These are phyloP conservation scores for Tarsius wallacei DNA, from an alignment of 2,797 vertebrate genomes.

Conservation along the genomic window DNA sequence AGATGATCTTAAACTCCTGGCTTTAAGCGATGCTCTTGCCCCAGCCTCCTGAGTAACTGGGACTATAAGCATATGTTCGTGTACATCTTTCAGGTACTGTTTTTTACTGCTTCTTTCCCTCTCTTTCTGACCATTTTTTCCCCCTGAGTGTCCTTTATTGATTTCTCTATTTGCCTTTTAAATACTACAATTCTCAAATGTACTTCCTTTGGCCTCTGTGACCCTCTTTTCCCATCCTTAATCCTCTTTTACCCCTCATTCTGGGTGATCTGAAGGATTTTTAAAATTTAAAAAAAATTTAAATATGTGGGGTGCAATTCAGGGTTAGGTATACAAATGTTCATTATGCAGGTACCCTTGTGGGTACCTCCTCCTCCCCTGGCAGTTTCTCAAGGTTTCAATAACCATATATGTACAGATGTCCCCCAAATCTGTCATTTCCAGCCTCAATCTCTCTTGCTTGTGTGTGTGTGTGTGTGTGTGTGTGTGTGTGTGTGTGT, in stretches of 20 bases:
- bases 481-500: background rate
- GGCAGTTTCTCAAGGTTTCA: background rate
- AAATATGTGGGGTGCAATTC: too few relatives aligned
- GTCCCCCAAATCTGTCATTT: background rate
- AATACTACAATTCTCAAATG: background rate
- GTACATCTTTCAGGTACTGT: background rate
- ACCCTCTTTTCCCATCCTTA: background rate
- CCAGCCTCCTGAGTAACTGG: background rate
- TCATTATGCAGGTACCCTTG: too few relatives aligned
- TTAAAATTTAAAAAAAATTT: too few relatives aligned
- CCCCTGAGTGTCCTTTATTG: background rate
- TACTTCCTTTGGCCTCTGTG: background rate
- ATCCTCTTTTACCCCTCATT: slow-evolving; percentile 2
- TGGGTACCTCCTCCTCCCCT: too few relatives aligned
- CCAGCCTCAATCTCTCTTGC: background rate
- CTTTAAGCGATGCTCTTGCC: background rate
- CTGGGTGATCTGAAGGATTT: background rate
- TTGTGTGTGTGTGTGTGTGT: background rate
- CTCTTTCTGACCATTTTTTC: background rate
- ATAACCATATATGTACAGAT: background rate
- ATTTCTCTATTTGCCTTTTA: slow-evolving; percentile 40
- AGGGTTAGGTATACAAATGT: too few relatives aligned
- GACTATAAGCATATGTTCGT: background rate
- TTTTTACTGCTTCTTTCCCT: background rate
- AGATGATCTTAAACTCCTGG: background rate